These are phyloP conservation scores for Eudyptes chrysolophus DNA, from an alignment of 2,113 vertebrate genomes.

Conservation along the genomic window DNA sequence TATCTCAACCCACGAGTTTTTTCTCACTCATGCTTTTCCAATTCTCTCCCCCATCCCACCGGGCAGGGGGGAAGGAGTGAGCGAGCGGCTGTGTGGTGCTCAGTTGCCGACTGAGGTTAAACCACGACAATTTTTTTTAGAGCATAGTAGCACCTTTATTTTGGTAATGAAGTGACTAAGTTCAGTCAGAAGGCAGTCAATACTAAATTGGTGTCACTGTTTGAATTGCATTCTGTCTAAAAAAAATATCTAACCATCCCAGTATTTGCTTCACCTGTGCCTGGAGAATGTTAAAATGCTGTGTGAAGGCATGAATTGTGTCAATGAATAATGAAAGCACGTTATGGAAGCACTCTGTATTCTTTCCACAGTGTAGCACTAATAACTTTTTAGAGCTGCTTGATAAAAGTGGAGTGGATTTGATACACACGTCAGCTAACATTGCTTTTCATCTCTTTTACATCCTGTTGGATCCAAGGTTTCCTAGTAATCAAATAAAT, in stretches of 20 bases:
- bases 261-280: not conserved
- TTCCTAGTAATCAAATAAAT: conserved; percentile 22
- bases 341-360: not conserved
- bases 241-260: not conserved
- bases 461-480: conserved; percentile 19
- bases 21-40: too few species aligned
- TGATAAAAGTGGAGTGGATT: conserved; percentile 16
- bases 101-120: too few species aligned
- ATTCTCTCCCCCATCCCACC: too few species aligned
- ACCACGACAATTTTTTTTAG: not conserved
- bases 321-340: not conserved
- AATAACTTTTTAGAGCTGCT: conserved; percentile 43
- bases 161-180: conserved; percentile 26
- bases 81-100: too few species aligned
- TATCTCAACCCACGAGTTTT: too few species aligned
- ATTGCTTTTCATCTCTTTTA: conserved; percentile 45
- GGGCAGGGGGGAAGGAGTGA: too few species aligned
- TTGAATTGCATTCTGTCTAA: not conserved
- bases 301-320: not conserved
- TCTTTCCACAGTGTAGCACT: not conserved
- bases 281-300: not conserved
- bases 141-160: not conserved
- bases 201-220: not conserved
- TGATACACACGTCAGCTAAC: conserved; percentile 51
- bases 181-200: not conserved